Base-by-base conservation (phyloP, 2,888 invertebrate genomes). In the Lasioglossum morio region DNA sequence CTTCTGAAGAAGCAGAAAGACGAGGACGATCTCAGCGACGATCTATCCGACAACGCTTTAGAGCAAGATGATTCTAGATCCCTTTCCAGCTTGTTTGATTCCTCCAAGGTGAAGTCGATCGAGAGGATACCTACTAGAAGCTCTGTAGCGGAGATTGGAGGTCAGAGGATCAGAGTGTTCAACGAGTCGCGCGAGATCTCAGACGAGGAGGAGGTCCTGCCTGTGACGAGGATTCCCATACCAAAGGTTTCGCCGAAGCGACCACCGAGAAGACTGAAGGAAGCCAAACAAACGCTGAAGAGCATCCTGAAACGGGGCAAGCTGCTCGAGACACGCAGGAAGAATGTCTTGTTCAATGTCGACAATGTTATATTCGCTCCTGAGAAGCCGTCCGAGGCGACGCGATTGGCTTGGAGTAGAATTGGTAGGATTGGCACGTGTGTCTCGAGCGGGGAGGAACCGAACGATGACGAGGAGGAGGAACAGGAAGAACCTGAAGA, bases 141-240 rank as follows among this genome's bases (percentile, higher is more conserved):
- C 79, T 91, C 93, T 5, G 93, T 93, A 34, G 95, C 93, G 91
- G 97, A 96, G 84, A 97, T 97, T 82, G 96, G 97, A 16, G 97
- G 97, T 14, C 97, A 97, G 94, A 96, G 97, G 92, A 97, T 97
- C 90, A 95, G 97, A 88, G 95, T 97, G 63, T 96, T 97, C 89
- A 97, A 96, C 89, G 96, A 96, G 89, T 91, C 93, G 0, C 87
- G 93, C 0, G 88, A 94, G 94, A 48, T 95, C 95, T 90, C 90
- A 92, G 90, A 95, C 94, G 90, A 91, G 95, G 91, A 88, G n/a
- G 84, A 88, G 12, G 46, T 82, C 1, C 63, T 40, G 4, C 85
- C 90, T 7, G 88, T 92, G 4, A 94, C 94, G 27, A 92, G 94
- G 72, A 94, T 95, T 66, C 94, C 94, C n/a, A 94, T 94, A 86